Evolutionary conservation across 2,888 invertebrate genomes (phyloP), one percentile per base, ranked within the genome.

Genomic region (Frankliniella intonsa): DNA sequence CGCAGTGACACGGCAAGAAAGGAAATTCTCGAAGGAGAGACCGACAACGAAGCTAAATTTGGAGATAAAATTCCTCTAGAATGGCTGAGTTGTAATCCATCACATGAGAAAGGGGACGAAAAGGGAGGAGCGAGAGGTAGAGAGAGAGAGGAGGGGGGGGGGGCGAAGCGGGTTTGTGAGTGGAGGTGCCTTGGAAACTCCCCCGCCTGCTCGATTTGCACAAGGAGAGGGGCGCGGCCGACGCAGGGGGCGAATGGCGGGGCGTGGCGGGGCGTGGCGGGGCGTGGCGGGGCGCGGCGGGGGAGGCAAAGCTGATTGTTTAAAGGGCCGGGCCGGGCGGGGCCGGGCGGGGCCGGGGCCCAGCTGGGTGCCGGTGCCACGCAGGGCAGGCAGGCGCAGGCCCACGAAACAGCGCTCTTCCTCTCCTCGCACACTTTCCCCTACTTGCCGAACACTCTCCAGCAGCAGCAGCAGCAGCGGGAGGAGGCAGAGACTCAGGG

Each of bases 171-270:
- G 14, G 55, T 5, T 14, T 10, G 55, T 14, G 55, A 55, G 55
- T 14, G 55, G 55, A 55, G 55, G 55, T 55, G 38, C 55, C 17
- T 19, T 19, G 55, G 14, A 55, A 55, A 55, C 55, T 55, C 55
- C 38, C 38, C 69, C 69, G 69, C 69, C 69, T 69, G n/a, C 69
- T 69, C 69, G n/a, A 69, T 69, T 69, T 69, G 69, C n/a, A n/a
- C 69, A 69, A 22, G 69, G n/a, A 69, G 69, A 55, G 55, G 5
- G 17, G 9, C 55, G 5, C 55, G 14, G 51, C 14, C 51, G 55
- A 17, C 55, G 55, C 55, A 55, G 55, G 3, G 5, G 55, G 55
- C 38, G 38, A 38, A 5, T 38, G 5, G 38, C 38, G 38, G 17
- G 9, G 55, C 55, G 12, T 55, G 55, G 55, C n/a, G n/a, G n/a